phyloP scores from a whole-genome alignment of 2,113 vertebrate species.

The Thalassoma bifasciatum region DNA sequence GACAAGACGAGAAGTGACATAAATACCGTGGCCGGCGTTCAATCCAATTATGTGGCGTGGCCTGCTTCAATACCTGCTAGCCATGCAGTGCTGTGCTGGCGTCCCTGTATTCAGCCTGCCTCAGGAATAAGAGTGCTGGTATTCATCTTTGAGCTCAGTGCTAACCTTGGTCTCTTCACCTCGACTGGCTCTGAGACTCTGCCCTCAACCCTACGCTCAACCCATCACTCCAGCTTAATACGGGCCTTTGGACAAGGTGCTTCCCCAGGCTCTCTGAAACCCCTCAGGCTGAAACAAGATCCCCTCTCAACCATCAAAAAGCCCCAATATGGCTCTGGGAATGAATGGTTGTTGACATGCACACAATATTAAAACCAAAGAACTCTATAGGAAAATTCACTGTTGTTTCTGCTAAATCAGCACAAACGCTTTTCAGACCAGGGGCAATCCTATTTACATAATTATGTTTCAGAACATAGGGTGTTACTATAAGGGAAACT shows the following conservation, averaged over 20 bases:
- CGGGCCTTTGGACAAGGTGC: constrained; percentile 91
- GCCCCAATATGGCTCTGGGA: constrained; percentile 67
- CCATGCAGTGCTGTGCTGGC: constrained; percentile 87
- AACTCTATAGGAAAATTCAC: constrained; percentile 7
- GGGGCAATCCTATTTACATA: not conserved
- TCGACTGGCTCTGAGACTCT: constrained; percentile 84
- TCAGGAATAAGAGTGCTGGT: constrained; percentile 83
- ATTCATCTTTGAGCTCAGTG: constrained; percentile 62
- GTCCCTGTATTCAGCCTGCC: constrained; percentile 90
- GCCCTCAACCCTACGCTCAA: constrained; percentile 91
- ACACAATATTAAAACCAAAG: constrained; percentile 24
- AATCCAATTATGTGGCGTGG: constrained; percentile 98
- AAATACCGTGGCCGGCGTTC: constrained; percentile 95
- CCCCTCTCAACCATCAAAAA: constrained; percentile 77
- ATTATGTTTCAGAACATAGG: not conserved
- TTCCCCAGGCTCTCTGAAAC: constrained; percentile 77
- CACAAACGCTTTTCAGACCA: not conserved
- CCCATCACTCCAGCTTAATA: constrained; percentile 90
- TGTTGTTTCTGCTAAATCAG: not conserved
- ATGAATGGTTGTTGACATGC: constrained; percentile 33
- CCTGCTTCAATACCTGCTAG: constrained; percentile 93
- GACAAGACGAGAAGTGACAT: constrained; percentile 99
- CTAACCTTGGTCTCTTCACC: constrained; percentile 70
- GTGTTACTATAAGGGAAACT: not conserved
- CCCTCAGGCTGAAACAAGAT: constrained; percentile 80